Conservation (phyloP, 2,888 invertebrate genomes). For the Piscicola geometra region DNA sequence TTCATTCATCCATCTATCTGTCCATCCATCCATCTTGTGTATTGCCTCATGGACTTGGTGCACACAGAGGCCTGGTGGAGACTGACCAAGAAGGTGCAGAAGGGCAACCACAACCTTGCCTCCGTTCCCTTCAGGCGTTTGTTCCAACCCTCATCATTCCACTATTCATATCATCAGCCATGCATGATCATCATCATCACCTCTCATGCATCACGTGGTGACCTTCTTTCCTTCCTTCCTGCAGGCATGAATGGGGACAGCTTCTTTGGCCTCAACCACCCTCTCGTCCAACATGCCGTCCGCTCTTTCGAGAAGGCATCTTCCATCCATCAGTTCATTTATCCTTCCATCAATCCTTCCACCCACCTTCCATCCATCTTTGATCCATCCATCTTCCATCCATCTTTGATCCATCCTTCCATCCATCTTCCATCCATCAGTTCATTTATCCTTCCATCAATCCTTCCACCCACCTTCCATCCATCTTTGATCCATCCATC, state of each 20-base stretch:
- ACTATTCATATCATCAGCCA: no score
- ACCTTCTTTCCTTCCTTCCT: no score
- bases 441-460: not conserved
- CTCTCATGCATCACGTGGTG: no score
- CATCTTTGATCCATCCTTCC: no score
- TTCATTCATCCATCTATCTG: not conserved
- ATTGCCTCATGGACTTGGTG: no score
- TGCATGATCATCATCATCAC: no score
- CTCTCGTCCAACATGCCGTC: not conserved
- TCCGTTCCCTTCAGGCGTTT: no score
- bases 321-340: no score
- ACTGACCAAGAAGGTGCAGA: slow-evolving; percentile 6
- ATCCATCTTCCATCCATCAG: no score
- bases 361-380: not conserved
- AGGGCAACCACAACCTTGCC: no score
- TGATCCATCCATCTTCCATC: not conserved
- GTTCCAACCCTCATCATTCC: no score
- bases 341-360: not conserved
- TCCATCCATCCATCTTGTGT: no score
- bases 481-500: not conserved
- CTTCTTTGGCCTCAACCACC: slow-evolving; percentile 22
- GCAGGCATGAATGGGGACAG: not conserved
- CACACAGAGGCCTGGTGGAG: slow-evolving; percentile 10
- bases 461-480: not conserved
- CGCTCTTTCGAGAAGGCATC: not conserved